Percentiles rank a stretch among this genome's conserved stretches.
Evolutionary conservation across 2,797 vertebrate species (phyloP).

Genomic region (Typhlichthys subterraneus): DNA sequence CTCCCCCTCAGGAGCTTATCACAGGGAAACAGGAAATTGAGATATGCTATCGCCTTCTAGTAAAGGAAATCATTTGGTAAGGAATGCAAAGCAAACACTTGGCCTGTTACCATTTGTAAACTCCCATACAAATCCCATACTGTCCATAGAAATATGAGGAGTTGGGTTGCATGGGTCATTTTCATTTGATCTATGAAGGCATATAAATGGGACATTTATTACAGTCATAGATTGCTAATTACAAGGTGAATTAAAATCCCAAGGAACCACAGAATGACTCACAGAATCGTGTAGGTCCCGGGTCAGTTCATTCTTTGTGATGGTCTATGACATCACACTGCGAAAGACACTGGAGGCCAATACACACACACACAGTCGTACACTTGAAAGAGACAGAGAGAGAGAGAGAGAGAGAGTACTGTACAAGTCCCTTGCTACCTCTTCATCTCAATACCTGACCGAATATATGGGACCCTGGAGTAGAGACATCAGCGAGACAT

Average conservation of each 20-base stretch:
- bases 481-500: conserved; percentile 35
- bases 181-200: not conserved
- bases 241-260: not conserved
- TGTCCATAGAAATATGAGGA: conserved; percentile 1
- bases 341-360: conserved; percentile 13
- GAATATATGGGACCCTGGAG: conserved; percentile 26
- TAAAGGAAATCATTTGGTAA: conserved; percentile 29
- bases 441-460: conserved; percentile 33
- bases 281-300: not conserved
- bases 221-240: not conserved
- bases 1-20: conserved; percentile 45
- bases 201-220: not conserved
- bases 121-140: conserved; percentile 1
- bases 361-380: conserved; percentile 17
- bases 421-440: conserved; percentile 17
- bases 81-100: conserved; percentile 32
- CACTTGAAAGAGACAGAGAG: not conserved
- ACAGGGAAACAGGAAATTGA: conserved; percentile 57
- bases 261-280: not conserved
- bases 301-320: not conserved
- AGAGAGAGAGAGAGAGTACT: conserved; percentile 12
- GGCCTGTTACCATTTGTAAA: conserved; percentile 25
- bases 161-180: conserved; percentile 2
- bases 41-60: conserved; percentile 36
- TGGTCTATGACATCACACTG: not conserved